phyloP scores from a whole-genome alignment of 2,797 vertebrate genomes.

The Ataeniobius toweri region DNA sequence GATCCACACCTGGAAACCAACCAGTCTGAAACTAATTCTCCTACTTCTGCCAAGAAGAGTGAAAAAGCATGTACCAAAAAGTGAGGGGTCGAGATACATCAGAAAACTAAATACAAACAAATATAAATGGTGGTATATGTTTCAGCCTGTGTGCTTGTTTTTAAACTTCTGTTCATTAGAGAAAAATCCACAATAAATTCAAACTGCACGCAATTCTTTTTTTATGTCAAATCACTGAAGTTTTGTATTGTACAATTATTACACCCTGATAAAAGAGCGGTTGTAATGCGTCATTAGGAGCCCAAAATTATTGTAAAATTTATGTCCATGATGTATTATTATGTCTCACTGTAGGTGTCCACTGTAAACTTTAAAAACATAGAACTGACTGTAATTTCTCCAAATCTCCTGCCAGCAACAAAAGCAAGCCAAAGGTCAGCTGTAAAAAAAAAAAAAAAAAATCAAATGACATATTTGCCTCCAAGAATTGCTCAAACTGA shows the following conservation, averaged over 20 bases:
- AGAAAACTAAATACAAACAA: not conserved
- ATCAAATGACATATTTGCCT: slow-evolving; percentile 14
- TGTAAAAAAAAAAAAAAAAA: not conserved
- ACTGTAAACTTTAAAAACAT: not conserved
- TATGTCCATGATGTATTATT: no score
- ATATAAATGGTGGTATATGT: not conserved
- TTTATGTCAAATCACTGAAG: no score
- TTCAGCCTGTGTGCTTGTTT: not conserved
- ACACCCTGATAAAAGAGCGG: no score
- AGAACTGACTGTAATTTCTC: not conserved
- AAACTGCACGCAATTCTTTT: not conserved
- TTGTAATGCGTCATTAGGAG: no score
- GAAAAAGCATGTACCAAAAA: not conserved
- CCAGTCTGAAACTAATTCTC: not conserved
- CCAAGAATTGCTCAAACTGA: slow-evolving; percentile 17
- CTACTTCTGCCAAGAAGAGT: not conserved
- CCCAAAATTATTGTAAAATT: no score
- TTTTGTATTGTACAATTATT: no score
- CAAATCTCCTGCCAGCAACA: not conserved
- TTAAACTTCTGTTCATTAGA: not conserved
- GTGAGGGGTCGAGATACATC: not conserved
- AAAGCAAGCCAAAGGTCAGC: not conserved
- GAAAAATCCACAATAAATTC: not conserved
- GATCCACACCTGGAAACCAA: not conserved
- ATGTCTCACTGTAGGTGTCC: not conserved